Evolutionary conservation across 2,797 vertebrate species (phyloP).

Genomic region (Amblyraja radiata): DNA sequence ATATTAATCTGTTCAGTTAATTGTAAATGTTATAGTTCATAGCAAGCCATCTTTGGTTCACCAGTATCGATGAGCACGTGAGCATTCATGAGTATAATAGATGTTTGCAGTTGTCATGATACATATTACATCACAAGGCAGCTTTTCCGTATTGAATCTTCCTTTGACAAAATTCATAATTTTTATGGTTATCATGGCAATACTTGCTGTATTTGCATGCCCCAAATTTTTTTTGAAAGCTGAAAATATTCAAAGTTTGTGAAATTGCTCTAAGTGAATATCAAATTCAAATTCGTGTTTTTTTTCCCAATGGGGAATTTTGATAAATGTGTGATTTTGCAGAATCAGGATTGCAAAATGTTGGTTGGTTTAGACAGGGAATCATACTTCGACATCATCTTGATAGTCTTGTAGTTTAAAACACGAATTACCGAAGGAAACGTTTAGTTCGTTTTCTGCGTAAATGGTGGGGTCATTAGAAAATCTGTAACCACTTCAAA

Average conservation of each 20-base stretch:
- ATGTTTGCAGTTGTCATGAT: conserved; percentile 9
- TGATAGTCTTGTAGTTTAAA: background rate
- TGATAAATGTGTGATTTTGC: background rate
- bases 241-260: background rate
- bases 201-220: conserved; percentile 9
- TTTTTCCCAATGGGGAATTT: background rate
- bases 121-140: background rate
- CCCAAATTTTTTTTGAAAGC: background rate
- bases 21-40: background rate
- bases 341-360: background rate
- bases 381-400: background rate
- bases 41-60: background rate
- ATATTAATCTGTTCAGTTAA: background rate
- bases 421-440: background rate
- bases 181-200: background rate
- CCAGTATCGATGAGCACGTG: background rate
- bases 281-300: background rate
- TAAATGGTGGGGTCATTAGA: background rate
- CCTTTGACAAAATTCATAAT: background rate
- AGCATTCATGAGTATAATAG: conserved; percentile 7
- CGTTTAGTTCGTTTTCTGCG: background rate
- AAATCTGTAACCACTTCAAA: too few species aligned
- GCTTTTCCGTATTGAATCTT: background rate
- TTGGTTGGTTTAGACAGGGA: background rate
- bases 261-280: background rate